Percentiles rank a stretch among this genome's conserved stretches.
These are phyloP conservation scores for Drosophila fulvimacula DNA, from an alignment of 2,888 invertebrate species.

Conservation along the genomic window DNA sequence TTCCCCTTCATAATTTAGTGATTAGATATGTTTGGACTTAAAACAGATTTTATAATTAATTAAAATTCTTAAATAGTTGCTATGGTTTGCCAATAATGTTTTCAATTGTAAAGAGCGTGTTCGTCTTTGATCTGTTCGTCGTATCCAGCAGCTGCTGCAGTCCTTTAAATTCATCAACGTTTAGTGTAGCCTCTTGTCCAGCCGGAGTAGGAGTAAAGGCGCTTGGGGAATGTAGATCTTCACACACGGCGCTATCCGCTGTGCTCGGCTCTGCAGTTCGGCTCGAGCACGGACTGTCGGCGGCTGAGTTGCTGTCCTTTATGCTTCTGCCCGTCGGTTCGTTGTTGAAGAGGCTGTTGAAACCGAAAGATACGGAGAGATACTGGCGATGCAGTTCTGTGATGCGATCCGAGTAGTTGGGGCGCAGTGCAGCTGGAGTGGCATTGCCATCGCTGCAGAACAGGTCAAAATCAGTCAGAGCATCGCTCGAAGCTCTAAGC, in stretches of 20 bases:
- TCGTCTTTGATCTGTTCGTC: constrained; percentile 59
- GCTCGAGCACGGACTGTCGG: constrained; percentile 56
- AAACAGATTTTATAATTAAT: constrained; percentile 27
- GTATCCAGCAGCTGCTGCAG: constrained; percentile 42
- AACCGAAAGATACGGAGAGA: constrained; percentile 83
- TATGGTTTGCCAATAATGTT: constrained; percentile 84
- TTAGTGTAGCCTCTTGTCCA: constrained; percentile 21
- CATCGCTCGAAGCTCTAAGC: constrained; percentile 45
- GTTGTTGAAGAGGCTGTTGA: constrained; percentile 82
- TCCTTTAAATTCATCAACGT: constrained; percentile 47
- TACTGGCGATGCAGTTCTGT: constrained; percentile 84
- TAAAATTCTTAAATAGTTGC: constrained; percentile 10
- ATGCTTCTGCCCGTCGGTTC: constrained; percentile 23
- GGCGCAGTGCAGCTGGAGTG: constrained; percentile 44
- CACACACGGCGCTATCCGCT: constrained; percentile 50
- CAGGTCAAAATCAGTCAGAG: constrained; percentile 63
- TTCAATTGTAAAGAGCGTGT: constrained; percentile 83
- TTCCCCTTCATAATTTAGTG: constrained; percentile 72
- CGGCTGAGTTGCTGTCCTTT: constrained; percentile 1
- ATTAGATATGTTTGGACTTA: not conserved
- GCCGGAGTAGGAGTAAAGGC: constrained; percentile 69
- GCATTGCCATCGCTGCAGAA: constrained; percentile 55
- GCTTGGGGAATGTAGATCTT: constrained; percentile 77
- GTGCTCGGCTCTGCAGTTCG: constrained; percentile 37
- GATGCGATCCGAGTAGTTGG: constrained; percentile 83